These are phyloP conservation scores for Spea bombifrons DNA, from an alignment of 2,113 vertebrate genomes.

Conservation along the genomic window DNA sequence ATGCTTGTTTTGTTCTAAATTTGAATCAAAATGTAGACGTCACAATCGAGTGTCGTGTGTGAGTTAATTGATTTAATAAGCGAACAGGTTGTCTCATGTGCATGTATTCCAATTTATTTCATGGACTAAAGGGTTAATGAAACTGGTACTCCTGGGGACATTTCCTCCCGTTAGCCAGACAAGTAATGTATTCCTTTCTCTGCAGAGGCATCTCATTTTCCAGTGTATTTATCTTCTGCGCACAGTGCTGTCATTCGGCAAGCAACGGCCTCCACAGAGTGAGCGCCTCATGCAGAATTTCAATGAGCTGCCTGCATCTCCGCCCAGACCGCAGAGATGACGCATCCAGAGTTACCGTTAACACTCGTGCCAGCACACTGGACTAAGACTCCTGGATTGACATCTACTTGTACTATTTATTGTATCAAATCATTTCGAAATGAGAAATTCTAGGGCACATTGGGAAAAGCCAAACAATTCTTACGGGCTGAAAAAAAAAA, in stretches of 20 bases:
- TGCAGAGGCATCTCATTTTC: conserved; percentile 50
- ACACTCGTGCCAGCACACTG: conserved; percentile 12
- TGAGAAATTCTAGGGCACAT: neutral
- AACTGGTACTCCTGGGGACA: conserved; percentile 43
- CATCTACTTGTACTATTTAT: conserved; percentile 4
- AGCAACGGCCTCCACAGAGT: conserved; percentile 44
- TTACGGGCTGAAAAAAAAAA: too few relatives aligned
- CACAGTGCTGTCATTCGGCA: conserved; percentile 48
- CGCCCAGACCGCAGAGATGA: conserved; percentile 46
- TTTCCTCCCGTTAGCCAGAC: conserved; percentile 47
- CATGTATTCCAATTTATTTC: neutral
- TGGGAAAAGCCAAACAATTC: neutral
- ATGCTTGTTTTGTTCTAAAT: too few relatives aligned
- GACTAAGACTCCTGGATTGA: neutral
- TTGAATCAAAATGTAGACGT: too few relatives aligned
- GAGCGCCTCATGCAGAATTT: conserved; percentile 41
- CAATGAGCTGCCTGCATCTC: conserved; percentile 40
- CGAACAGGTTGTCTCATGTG: too few relatives aligned
- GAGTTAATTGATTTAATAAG: too few relatives aligned
- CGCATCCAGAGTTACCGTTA: conserved; percentile 27
- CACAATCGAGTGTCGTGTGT: too few relatives aligned
- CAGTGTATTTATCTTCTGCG: conserved; percentile 49
- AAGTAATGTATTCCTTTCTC: conserved; percentile 49
- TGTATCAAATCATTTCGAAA: conserved; percentile 2
- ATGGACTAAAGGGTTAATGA: conserved; percentile 39